A percentile compares a stretch with the other conserved stretches of the same genome.
Evolutionary conservation across 35 echinoderm and acorn worm genomes (phyloP).

Genomic region (Chiridota heheva): DNA sequence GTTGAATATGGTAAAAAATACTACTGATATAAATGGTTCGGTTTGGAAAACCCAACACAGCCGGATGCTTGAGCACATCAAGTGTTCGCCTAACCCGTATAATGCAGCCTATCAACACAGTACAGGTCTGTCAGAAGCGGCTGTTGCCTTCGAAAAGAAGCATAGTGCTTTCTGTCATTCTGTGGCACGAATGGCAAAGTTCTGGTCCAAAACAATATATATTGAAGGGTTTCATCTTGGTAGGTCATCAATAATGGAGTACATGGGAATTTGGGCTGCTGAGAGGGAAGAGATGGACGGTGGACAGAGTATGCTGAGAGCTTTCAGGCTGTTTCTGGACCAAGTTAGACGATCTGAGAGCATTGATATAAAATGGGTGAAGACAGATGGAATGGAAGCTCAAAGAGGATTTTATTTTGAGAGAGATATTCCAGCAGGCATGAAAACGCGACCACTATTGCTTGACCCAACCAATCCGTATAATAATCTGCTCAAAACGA

Average conservation of each 20-base stretch:
- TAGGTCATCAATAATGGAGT: slow-evolving; percentile 28
- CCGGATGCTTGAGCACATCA: too few relatives aligned
- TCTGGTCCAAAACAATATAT: neutral
- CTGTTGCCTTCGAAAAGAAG: slow-evolving; percentile 17
- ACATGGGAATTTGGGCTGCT: slow-evolving; percentile 3
- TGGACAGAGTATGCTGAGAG: neutral
- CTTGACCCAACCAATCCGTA: slow-evolving; percentile 17
- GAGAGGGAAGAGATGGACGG: neutral
- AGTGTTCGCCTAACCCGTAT: too few relatives aligned
- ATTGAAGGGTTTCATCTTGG: neutral
- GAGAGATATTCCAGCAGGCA: neutral
- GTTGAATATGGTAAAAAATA: too few relatives aligned
- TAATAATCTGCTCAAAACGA: slow-evolving; percentile 3
- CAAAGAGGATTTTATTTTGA: neutral
- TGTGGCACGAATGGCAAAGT: slow-evolving; percentile 28
- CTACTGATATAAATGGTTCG: too few relatives aligned
- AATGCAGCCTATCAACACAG: too few relatives aligned
- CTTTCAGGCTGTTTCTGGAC: neutral
- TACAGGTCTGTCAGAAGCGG: slow-evolving; percentile 20
- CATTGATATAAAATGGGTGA: slow-evolving; percentile 4
- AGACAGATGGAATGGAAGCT: too few relatives aligned
- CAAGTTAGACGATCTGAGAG: neutral
- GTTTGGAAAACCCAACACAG: too few relatives aligned
- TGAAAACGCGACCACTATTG: neutral
- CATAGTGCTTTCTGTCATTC: slow-evolving; percentile 41